Percentiles rank a stretch among this genome's conserved stretches.
phyloP scores from a whole-genome alignment of 2,888 invertebrate species.

The Synanthedon formicaeformis region DNA sequence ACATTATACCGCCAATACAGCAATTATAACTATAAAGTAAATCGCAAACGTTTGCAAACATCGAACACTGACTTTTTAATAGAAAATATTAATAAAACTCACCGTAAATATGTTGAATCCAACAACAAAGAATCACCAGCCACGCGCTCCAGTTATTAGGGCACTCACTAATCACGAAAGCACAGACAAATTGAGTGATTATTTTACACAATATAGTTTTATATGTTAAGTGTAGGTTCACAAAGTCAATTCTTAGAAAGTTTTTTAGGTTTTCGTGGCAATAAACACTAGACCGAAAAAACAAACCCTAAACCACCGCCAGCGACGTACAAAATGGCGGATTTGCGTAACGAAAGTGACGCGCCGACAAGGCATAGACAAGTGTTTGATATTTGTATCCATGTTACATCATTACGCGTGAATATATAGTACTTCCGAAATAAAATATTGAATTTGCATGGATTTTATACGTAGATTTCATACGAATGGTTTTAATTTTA shows the following conservation, averaged over 20 bases:
- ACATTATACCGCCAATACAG: constrained; percentile 15
- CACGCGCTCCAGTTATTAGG: constrained; percentile 66
- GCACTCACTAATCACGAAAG: constrained; percentile 66
- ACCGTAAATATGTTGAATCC: constrained; percentile 64
- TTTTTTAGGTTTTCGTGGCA: constrained; percentile 54
- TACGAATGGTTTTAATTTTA: too few relatives aligned
- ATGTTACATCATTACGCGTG: too few relatives aligned
- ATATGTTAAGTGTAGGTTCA: constrained; percentile 40
- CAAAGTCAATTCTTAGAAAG: constrained; percentile 44
- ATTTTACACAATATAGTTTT: constrained; percentile 45
- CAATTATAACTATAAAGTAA: constrained; percentile 13
- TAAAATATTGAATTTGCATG: too few relatives aligned
- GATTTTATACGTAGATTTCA: too few relatives aligned
- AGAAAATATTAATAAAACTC: constrained; percentile 34
- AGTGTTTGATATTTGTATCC: too few relatives aligned
- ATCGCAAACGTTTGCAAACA: constrained; percentile 9
- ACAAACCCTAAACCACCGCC: constrained; percentile 64
- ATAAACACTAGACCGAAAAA: constrained; percentile 59
- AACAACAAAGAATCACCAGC: constrained; percentile 70
- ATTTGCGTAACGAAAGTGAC: constrained; percentile 68
- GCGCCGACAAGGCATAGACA: constrained; percentile 35
- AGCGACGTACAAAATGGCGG: constrained; percentile 72
- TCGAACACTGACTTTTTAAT: constrained; percentile 17
- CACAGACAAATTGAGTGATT: constrained; percentile 49
- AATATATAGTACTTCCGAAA: too few relatives aligned